Evolutionary conservation across 2,797 vertebrate species (phyloP).

Genomic region (Thunnus albacares): DNA sequence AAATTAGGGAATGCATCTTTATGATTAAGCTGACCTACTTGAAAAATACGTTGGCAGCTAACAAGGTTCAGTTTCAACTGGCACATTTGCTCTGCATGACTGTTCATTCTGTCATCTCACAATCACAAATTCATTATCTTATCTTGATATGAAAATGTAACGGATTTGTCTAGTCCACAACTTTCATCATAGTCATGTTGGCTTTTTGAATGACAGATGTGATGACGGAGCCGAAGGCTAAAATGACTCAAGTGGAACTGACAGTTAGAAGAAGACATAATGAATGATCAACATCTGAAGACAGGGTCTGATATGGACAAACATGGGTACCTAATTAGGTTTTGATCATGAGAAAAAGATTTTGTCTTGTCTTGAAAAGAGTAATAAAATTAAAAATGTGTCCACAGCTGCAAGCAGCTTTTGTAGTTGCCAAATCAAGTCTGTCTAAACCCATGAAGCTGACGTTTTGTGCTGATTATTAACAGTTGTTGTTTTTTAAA

Average conservation of each 20-base stretch:
- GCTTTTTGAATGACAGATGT: conserved; percentile 13
- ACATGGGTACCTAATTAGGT: not conserved
- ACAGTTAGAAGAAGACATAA: conserved; percentile 31
- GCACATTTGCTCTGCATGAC: conserved; percentile 13
- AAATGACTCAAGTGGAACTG: conserved; percentile 39
- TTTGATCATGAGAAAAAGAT: conserved; percentile 6
- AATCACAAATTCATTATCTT: conserved; percentile 23
- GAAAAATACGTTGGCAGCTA: not conserved
- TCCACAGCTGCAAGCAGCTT: not conserved
- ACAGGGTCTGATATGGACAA: not conserved
- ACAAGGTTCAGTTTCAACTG: conserved; percentile 15
- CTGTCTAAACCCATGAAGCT: not conserved
- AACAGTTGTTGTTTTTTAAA: not conserved
- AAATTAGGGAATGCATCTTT: conserved; percentile 8
- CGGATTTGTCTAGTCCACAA: not conserved
- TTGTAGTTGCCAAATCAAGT: not conserved
- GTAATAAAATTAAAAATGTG: not conserved
- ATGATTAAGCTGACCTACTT: conserved; percentile 1
- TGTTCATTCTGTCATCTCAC: conserved; percentile 12
- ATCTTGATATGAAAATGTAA: conserved; percentile 20
- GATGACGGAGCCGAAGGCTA: conserved; percentile 33
- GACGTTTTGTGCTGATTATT: not conserved
- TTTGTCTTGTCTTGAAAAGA: not conserved
- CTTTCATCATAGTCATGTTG: conserved; percentile 5
- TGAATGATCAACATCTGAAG: conserved; percentile 31